Evolutionary conservation across 2,888 invertebrate genomes (phyloP).

Genomic region (Troglohyphantes excavatus): DNA sequence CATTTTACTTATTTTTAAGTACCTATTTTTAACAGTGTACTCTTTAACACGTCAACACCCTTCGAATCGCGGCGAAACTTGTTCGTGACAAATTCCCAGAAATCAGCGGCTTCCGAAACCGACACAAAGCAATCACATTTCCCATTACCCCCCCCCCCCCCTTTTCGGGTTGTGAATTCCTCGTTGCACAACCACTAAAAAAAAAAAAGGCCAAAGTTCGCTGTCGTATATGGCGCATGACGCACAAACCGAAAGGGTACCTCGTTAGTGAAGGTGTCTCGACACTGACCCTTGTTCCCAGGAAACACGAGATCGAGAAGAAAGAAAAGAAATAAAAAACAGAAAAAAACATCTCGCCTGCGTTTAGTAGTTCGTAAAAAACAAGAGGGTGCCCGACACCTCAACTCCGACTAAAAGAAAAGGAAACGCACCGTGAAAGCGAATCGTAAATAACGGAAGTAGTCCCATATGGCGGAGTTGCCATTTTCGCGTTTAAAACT

Average conservation of each 20-base stretch:
- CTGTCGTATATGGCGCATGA: background rate
- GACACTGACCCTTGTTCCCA: background rate
- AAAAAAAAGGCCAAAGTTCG: constrained; percentile 18
- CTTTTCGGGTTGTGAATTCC: no score
- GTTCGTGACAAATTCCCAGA: constrained; percentile 8
- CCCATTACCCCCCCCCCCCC: no score
- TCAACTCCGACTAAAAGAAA: background rate
- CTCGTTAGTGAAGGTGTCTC: background rate
- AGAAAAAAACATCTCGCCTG: background rate
- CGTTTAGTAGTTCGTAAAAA: constrained; percentile 35
- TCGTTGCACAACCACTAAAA: background rate
- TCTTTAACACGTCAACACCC: no score
- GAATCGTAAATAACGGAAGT: constrained; percentile 50
- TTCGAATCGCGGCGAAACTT: background rate
- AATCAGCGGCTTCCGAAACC: background rate
- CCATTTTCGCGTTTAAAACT: background rate
- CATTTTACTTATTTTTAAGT: no score
- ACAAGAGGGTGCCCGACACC: background rate
- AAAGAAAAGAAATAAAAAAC: no score
- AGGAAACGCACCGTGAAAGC: constrained; percentile 30
- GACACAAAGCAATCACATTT: background rate
- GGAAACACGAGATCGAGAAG: background rate
- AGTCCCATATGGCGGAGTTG: constrained; percentile 26
- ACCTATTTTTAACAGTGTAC: no score
- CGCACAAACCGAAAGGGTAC: background rate